phyloP scores from a whole-genome alignment of 2,888 invertebrate species.

The Choristoneura rosaceana region DNA sequence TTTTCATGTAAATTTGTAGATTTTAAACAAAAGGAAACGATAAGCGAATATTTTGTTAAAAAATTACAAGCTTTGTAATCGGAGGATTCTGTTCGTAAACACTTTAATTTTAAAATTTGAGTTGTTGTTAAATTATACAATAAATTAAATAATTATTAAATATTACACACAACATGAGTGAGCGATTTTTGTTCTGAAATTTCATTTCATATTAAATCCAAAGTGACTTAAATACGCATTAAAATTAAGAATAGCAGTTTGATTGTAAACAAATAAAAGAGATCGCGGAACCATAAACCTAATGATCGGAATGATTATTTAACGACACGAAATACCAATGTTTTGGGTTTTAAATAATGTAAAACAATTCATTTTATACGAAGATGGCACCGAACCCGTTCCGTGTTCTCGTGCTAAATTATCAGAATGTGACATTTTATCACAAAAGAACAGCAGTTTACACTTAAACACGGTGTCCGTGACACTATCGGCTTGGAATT shows the following conservation, averaged over 20 bases:
- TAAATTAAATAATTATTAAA: too few species aligned
- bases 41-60: constrained; percentile 11
- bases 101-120: background rate
- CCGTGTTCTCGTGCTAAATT: constrained; percentile 69
- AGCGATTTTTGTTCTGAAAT: background rate
- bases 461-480: constrained; percentile 81
- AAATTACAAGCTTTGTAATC: background rate
- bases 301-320: constrained; percentile 23
- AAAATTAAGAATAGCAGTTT: background rate
- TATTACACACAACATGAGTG: too few species aligned
- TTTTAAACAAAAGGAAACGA: constrained; percentile 34
- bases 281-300: constrained; percentile 3
- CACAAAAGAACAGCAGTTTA: constrained; percentile 81
- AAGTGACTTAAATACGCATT: background rate
- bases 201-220: background rate
- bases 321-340: constrained; percentile 41
- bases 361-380: constrained; percentile 60
- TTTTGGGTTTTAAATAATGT: constrained; percentile 57
- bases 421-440: constrained; percentile 82
- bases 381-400: constrained; percentile 62
- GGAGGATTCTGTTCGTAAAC: constrained; percentile 3
- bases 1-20: constrained; percentile 38
- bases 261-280: background rate
- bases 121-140: background rate
- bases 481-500: constrained; percentile 70